A percentile compares a stretch with the other conserved stretches of the same genome.
These are phyloP conservation scores for Epirrhoe tristata DNA, from an alignment of 2,888 invertebrate species.

Conservation along the genomic window DNA sequence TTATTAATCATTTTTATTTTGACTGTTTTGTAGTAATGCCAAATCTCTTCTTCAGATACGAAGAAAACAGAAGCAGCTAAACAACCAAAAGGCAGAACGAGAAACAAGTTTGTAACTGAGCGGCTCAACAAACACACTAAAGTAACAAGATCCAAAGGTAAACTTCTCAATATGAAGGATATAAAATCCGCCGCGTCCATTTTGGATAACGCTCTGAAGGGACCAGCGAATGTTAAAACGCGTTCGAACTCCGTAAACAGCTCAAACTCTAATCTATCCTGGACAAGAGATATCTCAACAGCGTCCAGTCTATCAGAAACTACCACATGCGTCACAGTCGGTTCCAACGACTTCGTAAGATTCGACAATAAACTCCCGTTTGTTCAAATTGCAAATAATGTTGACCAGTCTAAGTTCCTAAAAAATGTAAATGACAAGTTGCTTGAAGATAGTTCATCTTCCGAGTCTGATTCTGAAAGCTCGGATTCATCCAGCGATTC, in stretches of 20 bases:
- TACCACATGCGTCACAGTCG: slow-evolving; percentile 60
- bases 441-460: slow-evolving; percentile 16
- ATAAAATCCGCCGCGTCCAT: slow-evolving; percentile 27
- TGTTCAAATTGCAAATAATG: slow-evolving; percentile 49
- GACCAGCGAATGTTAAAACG: neutral
- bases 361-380: slow-evolving; percentile 70
- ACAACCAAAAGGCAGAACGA: slow-evolving; percentile 6
- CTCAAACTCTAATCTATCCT: slow-evolving; percentile 60
- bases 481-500: slow-evolving; percentile 19
- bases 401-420: neutral
- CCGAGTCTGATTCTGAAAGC: slow-evolving; percentile 7
- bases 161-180: slow-evolving; percentile 15
- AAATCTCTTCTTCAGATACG: slow-evolving; percentile 4
- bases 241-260: slow-evolving; percentile 55
- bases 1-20: too few species aligned
- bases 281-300: slow-evolving; percentile 72
- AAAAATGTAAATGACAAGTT: neutral
- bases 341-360: slow-evolving; percentile 60
- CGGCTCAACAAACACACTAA: neutral
- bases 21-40: neutral
- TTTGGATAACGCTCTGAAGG: slow-evolving; percentile 14
- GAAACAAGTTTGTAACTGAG: neutral
- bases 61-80: neutral
- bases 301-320: slow-evolving; percentile 52
- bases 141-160: slow-evolving; percentile 6